Evolutionary conservation across 2,113 vertebrate species (phyloP).

Genomic region (Ictidomys tridecemlineatus): DNA sequence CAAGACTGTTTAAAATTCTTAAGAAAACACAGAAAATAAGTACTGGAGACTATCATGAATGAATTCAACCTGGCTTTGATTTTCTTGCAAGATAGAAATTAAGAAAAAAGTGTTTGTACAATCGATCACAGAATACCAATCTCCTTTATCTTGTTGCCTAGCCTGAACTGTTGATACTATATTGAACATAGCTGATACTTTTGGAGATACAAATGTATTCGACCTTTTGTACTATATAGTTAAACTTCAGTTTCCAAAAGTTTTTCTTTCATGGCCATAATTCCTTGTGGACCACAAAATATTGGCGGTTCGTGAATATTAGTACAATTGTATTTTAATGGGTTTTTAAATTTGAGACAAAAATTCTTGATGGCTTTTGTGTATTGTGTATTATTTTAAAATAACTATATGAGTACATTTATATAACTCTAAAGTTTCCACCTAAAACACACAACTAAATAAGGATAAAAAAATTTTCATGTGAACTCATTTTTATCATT

Average conservation of each 20-base stretch:
- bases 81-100: slow-evolving; percentile 18
- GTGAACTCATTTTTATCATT: background rate
- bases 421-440: background rate
- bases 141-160: background rate
- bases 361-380: background rate
- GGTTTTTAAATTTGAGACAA: background rate
- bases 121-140: background rate
- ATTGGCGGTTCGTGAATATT: background rate
- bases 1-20: background rate
- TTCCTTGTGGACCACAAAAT: background rate
- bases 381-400: background rate
- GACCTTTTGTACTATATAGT: background rate
- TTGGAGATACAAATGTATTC: background rate
- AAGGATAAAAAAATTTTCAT: background rate
- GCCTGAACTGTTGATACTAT: background rate
- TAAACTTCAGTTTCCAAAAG: background rate
- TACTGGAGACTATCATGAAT: background rate
- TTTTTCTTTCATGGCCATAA: background rate
- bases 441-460: background rate
- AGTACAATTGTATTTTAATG: background rate
- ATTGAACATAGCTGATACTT: background rate
- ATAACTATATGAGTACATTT: background rate
- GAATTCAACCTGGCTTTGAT: slow-evolving; percentile 8
- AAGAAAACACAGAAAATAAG: background rate
- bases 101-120: background rate